Evolutionary conservation across 1,140 invertebrate genomes (phyloP).

Genomic region (Hermetia illucens): DNA sequence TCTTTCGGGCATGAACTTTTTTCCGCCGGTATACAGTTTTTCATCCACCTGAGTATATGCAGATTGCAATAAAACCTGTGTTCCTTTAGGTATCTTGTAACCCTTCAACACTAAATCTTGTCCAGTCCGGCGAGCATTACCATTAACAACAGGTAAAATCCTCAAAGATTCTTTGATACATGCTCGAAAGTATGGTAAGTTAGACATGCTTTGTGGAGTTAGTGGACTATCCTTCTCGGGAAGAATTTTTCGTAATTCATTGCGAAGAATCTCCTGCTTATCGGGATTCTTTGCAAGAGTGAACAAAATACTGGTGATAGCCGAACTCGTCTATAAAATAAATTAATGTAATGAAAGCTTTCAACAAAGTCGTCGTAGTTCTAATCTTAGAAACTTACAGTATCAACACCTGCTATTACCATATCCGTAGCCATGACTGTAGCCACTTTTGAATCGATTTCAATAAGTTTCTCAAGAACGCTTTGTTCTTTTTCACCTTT

Average conservation of each 20-base stretch:
- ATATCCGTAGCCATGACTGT: slow-evolving; percentile 53
- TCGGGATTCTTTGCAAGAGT: slow-evolving; percentile 48
- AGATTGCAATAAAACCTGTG: slow-evolving; percentile 33
- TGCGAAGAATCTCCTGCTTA: slow-evolving; percentile 50
- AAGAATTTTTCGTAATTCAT: slow-evolving; percentile 44
- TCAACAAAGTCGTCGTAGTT: neutral
- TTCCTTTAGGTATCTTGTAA: slow-evolving; percentile 40
- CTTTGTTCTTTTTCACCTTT: slow-evolving; percentile 20
- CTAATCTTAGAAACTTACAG: slow-evolving; percentile 32
- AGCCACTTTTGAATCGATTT: slow-evolving; percentile 41
- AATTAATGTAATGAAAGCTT: too few species aligned
- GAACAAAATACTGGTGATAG: slow-evolving; percentile 9
- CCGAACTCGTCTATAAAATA: slow-evolving; percentile 11
- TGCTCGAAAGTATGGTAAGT: slow-evolving; percentile 43
- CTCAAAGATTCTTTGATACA: slow-evolving; percentile 45
- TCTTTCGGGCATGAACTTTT: slow-evolving; percentile 40
- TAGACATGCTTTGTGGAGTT: slow-evolving; percentile 34
- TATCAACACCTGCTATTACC: slow-evolving; percentile 60
- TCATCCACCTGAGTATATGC: slow-evolving; percentile 28
- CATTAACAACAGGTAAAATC: slow-evolving; percentile 33
- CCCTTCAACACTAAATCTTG: slow-evolving; percentile 37
- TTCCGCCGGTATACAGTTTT: slow-evolving; percentile 32
- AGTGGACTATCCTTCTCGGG: slow-evolving; percentile 31
- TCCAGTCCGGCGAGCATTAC: slow-evolving; percentile 29
- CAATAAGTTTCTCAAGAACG: slow-evolving; percentile 41